phyloP scores from a whole-genome alignment of 2,888 invertebrate genomes.

The Athetis lepigone region DNA sequence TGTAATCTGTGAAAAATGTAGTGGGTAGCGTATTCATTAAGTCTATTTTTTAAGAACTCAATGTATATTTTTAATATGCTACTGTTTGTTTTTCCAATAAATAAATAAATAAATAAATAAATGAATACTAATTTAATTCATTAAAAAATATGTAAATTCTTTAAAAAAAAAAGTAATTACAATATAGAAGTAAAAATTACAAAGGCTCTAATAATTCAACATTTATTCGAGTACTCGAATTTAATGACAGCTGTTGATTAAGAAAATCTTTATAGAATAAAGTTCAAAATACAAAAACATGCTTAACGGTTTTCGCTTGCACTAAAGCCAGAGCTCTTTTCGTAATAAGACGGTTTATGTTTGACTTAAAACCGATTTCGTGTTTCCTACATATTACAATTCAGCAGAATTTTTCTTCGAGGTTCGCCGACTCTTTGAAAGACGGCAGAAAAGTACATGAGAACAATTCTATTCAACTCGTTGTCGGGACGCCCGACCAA shows the following conservation, averaged over 20 bases:
- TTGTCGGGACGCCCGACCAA: conserved; percentile 62
- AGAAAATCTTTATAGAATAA: neutral
- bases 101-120: no score
- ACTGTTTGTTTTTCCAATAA: no score
- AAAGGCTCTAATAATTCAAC: neutral
- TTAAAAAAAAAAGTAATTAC: no score
- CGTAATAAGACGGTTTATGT: conserved; percentile 1
- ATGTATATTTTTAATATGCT: no score
- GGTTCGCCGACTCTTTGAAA: conserved; percentile 70
- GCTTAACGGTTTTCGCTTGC: neutral
- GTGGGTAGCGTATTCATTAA: no score
- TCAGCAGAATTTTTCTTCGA: conserved; percentile 62
- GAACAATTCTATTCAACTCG: conserved; percentile 74
- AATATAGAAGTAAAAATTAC: no score
- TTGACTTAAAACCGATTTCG: conserved; percentile 43
- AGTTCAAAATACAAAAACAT: neutral
- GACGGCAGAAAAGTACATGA: conserved; percentile 70
- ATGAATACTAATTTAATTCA: no score
- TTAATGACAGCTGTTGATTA: neutral
- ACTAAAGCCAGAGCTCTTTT: neutral
- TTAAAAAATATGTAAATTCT: no score
- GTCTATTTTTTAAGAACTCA: no score
- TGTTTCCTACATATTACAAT: conserved; percentile 28
- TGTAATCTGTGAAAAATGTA: no score
- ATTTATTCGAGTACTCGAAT: neutral